Evolutionary conservation across 1,140 invertebrate species (phyloP), one percentile per base, ranked within the genome.

Genomic region (Eueides isabella): DNA sequence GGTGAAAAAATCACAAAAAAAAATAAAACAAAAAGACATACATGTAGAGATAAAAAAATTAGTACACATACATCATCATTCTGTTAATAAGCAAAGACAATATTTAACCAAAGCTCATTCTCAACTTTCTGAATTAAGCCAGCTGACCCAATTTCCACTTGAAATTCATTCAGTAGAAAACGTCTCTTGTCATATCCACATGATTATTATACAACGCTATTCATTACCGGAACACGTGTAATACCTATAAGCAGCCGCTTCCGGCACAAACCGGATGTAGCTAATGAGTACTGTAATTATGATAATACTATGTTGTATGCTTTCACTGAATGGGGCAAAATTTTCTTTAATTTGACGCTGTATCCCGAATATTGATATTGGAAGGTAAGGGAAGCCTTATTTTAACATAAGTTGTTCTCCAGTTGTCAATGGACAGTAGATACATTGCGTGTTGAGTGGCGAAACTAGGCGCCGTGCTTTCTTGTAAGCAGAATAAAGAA

Each of bases 251-350:
- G 74, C 79, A 78, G 61, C 76, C 74, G 38, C 69, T 74, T 76
- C 76, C 74, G 74, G 75, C 67, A 75, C 69, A 41, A 67, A 74
- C 75, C 75, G 76, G 80, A 67, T 75, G 73, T 71, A 68, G 79
- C 80, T 83, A 85, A 85, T 85, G 81, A 85, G 83, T 38, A 61
- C 23, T 74, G 81, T 80, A 80, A 85, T 85, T 81, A 81, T 78
- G 78, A 78, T 71, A 71, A 61, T 55, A 55, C 23, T 14, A 55
- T 55, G 23, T 55, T 55, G n/a, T 9, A 55, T 55, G 26, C 19
- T 26, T 55, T 55, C 7, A 23, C 48, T 55, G 48, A 23, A 55
- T 55, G 3, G 19, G 48, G 26, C 6, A 5, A n/a, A 5, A 19
- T 44, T 38, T 16, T 38, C 35, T 14, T 38, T 38, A 38, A 14